A percentile compares a stretch with the other conserved stretches of the same genome.
Evolutionary conservation across 2,888 invertebrate species (phyloP).

Genomic region (Ophioninae sp.): DNA sequence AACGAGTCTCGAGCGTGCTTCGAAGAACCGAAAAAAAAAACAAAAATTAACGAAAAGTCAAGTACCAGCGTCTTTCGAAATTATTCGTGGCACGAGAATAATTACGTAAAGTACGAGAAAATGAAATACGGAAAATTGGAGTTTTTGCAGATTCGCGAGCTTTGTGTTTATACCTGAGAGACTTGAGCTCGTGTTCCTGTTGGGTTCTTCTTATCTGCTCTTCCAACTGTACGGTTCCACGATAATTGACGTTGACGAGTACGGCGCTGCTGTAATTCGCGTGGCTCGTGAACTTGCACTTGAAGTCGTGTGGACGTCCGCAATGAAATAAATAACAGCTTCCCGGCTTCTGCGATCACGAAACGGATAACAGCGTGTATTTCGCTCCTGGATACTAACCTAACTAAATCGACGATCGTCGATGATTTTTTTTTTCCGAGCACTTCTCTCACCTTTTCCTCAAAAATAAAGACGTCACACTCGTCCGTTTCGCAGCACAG

Average conservation of each 20-base stretch:
- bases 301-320: conserved; percentile 94
- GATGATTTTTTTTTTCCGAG: neutral
- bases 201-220: conserved; percentile 88
- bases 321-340: conserved; percentile 96
- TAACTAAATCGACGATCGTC: neutral
- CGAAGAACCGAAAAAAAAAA: neutral
- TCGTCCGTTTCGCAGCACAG: conserved; percentile 93
- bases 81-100: neutral
- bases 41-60: neutral
- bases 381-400: neutral
- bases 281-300: conserved; percentile 95
- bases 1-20: neutral
- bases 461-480: conserved; percentile 96
- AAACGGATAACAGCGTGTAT: neutral
- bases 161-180: conserved; percentile 83
- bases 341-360: conserved; percentile 86
- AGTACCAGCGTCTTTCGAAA: neutral
- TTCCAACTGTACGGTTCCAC: conserved; percentile 82
- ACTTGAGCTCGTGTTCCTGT: conserved; percentile 88
- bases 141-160: too few relatives aligned
- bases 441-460: conserved; percentile 88
- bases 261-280: conserved; percentile 94
- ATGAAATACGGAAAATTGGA: neutral
- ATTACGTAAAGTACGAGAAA: neutral
- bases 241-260: conserved; percentile 84